Conservation (phyloP, 2,113 vertebrate species). For the Strigops habroptila region DNA sequence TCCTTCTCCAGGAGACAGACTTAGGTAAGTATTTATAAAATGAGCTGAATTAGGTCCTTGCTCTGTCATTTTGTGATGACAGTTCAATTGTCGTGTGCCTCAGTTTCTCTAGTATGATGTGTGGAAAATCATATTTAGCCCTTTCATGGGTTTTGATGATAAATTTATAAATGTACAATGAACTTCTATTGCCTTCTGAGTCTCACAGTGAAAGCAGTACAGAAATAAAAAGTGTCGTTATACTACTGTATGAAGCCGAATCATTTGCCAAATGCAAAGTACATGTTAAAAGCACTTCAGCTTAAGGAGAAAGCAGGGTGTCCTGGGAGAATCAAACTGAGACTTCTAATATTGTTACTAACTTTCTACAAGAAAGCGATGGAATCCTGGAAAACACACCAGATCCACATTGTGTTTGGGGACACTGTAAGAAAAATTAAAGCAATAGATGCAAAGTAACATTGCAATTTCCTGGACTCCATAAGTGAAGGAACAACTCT, state of each 20-base stretch:
- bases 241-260: background rate
- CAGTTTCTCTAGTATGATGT: background rate
- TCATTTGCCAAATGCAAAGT: conserved; percentile 25
- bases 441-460: background rate
- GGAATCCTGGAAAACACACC: conserved; percentile 19
- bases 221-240: background rate
- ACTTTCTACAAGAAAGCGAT: background rate
- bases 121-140: background rate
- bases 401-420: background rate
- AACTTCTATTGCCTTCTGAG: background rate
- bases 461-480: background rate
- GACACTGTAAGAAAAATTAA: background rate
- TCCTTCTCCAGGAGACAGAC: background rate
- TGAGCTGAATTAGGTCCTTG: background rate
- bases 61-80: background rate
- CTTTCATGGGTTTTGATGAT: conserved; percentile 9
- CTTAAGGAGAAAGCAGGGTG: background rate
- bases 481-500: background rate
- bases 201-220: background rate
- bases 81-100: background rate
- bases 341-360: background rate
- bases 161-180: background rate
- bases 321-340: conserved; percentile 8
- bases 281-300: conserved; percentile 36
- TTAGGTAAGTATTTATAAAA: background rate